Base-by-base conservation (phyloP, 2,113 vertebrate species). In the Pelecanus crispus region DNA sequence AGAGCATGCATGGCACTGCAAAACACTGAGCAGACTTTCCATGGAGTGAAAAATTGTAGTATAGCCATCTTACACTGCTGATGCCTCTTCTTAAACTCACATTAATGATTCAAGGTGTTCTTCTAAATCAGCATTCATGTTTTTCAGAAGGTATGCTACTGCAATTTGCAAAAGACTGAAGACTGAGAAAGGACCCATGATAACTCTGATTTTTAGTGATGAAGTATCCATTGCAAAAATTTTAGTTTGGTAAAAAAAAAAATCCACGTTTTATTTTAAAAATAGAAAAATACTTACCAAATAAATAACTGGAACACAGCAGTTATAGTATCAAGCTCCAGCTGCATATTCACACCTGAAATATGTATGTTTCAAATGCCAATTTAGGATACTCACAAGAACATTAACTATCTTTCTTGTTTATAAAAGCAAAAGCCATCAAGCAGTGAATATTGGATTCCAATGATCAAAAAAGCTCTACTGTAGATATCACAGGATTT, bases 281-380 rank as follows among this genome's bases (percentile, higher is more conserved):
- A 92, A 75, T 42, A 68, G 13, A 11, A 73, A 75, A 90, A 92
- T 86, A 95, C 81, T 88, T 90, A 97, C 71, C 95, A 86, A 87
- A 82, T n/a, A 72, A 87, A 74, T 81, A 84, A 78, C 65, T 34
- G 49, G 26, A 67, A 81, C 26, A 53, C 17, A 73, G 34, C 2
- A 13, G 47, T 56, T 77, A 71, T 4, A 86, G 47, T 28, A 59
- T 36, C 21, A 47, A 82, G 61, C 13, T 94, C 81, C 81, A 40
- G 42, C 7, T 79, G 47, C n/a, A 63, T 44, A 73, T 65, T 88
- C 70, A 66, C 13, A 59, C 8, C 34, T 92, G 80, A 93, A 93
- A 79, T 84, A 61, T 4, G 10, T 44, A 61, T 31, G n/a, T n/a
- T 78, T 59, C 59, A 92, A 78, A 86, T 52, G 40, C 25, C 78